phyloP scores from a whole-genome alignment of 2,113 vertebrate genomes.

The Bubalus kerabau region DNA sequence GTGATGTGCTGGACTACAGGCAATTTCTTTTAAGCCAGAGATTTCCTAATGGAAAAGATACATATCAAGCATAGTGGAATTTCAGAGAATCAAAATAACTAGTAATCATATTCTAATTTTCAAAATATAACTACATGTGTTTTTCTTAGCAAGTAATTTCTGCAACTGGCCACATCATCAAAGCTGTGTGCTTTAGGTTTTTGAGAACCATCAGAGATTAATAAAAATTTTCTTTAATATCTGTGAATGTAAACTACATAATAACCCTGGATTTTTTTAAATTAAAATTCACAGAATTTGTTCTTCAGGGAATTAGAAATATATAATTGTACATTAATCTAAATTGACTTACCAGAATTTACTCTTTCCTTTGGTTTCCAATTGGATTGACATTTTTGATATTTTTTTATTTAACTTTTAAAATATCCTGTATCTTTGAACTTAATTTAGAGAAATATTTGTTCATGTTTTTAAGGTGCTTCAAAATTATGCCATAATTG shows the following conservation, averaged over 20 bases:
- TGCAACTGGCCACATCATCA: background rate
- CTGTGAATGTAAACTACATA: background rate
- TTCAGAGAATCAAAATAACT: background rate
- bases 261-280: background rate
- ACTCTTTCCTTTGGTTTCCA: background rate
- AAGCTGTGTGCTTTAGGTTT: background rate
- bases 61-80: background rate
- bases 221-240: background rate
- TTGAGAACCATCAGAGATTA: background rate
- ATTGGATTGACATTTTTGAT: background rate
- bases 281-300: background rate
- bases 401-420: background rate
- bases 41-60: background rate
- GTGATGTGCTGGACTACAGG: background rate
- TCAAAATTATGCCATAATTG: background rate
- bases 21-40: constrained; percentile 5
- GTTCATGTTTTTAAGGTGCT: background rate
- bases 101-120: background rate
- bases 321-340: background rate
- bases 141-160: constrained; percentile 17
- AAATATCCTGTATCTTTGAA: background rate
- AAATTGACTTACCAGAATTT: background rate
- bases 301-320: background rate
- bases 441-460: background rate
- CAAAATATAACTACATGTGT: background rate